A percentile compares a stretch with the other conserved stretches of the same genome.
phyloP scores from a whole-genome alignment of 2,888 invertebrate species.

The Dryadula phaetusa region DNA sequence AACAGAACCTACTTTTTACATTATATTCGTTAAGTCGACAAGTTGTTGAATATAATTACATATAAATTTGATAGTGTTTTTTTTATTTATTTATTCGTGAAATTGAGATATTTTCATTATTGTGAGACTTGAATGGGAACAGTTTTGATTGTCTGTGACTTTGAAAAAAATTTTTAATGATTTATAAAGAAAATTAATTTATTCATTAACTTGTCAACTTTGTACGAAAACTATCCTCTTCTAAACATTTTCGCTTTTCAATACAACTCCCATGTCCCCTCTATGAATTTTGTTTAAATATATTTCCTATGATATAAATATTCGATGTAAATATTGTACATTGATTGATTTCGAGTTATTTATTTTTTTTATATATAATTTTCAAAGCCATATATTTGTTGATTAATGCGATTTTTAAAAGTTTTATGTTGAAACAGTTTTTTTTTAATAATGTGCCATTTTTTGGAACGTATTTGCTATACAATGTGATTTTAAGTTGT shows the following conservation, averaged over 20 bases:
- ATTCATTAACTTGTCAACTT: conserved; percentile 19
- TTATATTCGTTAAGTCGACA: conserved; percentile 9
- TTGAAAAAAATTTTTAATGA: background rate
- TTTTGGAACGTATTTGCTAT: conserved; percentile 63
- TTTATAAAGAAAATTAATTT: background rate
- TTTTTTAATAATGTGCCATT: conserved; percentile 72
- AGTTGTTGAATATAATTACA: too few species aligned
- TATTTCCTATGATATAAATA: conserved; percentile 73
- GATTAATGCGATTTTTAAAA: conserved; percentile 61
- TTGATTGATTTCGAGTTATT: conserved; percentile 73
- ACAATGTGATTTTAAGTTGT: conserved; percentile 51
- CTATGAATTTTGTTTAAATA: conserved; percentile 54
- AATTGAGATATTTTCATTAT: too few species aligned
- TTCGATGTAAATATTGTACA: conserved; percentile 83
- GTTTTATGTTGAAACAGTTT: conserved; percentile 49
- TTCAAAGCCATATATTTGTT: conserved; percentile 72
- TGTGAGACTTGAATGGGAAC: background rate
- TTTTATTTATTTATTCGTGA: too few species aligned
- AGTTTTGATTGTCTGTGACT: too few species aligned
- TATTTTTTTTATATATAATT: conserved; percentile 75
- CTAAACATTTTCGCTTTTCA: conserved; percentile 68
- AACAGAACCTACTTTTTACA: conserved; percentile 67
- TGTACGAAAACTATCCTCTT: conserved; percentile 61
- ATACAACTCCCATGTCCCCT: conserved; percentile 67
- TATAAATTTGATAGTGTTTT: too few species aligned